These are phyloP conservation scores for Telmatochromis sp. DNA, from an alignment of 2,113 vertebrate genomes.

Conservation along the genomic window DNA sequence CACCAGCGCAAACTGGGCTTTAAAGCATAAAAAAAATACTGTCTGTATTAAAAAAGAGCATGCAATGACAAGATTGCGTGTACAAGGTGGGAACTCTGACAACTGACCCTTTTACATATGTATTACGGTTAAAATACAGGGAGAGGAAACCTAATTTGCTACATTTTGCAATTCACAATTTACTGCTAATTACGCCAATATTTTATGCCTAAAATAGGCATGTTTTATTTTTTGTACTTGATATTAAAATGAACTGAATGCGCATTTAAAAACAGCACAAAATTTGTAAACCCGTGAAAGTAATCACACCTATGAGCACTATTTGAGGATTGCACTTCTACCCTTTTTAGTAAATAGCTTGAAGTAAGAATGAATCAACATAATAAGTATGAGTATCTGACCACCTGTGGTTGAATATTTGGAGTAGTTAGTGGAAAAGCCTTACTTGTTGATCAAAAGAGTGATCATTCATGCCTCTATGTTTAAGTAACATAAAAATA, in stretches of 20 bases:
- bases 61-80: neutral
- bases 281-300: neutral
- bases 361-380: neutral
- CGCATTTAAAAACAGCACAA: neutral
- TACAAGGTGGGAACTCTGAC: neutral
- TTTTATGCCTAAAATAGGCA: neutral
- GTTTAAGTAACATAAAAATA: neutral
- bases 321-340: neutral
- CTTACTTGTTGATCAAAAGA: neutral
- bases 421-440: neutral
- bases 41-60: neutral
- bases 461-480: neutral
- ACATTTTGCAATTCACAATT: neutral
- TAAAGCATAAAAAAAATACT: neutral
- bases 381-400: neutral
- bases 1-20: neutral
- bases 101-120: neutral
- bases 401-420: neutral
- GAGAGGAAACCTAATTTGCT: neutral
- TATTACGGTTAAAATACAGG: neutral
- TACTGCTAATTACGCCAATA: neutral
- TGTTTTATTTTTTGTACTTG: neutral
- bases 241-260: neutral
- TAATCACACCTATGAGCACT: neutral
- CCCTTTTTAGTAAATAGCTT: neutral